A percentile compares a stretch with the other conserved stretches of the same genome.
phyloP scores from a whole-genome alignment of 2,113 vertebrate genomes.

The Fulmarus glacialis region DNA sequence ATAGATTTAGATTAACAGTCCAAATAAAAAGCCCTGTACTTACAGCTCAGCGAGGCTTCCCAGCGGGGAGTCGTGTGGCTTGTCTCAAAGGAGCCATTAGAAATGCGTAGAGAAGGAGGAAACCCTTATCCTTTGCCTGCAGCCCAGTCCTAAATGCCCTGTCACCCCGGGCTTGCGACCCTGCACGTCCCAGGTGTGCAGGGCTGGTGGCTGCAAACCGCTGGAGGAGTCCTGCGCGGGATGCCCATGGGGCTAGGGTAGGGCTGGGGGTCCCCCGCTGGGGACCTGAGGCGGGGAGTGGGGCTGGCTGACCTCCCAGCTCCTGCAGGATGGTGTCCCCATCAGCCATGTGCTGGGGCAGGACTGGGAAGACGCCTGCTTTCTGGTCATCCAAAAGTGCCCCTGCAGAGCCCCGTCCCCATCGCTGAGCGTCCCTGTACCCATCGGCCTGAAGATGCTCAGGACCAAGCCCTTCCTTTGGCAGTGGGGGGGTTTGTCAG shows the following conservation, averaged over 20 bases:
- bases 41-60: conserved; percentile 45
- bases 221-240: not conserved
- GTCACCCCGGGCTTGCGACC: not conserved
- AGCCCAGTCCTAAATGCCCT: not conserved
- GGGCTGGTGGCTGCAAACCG: not conserved
- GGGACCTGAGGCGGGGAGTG: not conserved
- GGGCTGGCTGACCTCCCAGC: not conserved
- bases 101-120: not conserved
- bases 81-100: conserved; percentile 50
- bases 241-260: not conserved
- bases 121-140: not conserved
- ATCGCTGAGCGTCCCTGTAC: not conserved
- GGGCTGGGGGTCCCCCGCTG: not conserved
- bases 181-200: not conserved
- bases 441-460: not conserved
- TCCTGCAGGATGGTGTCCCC: not conserved
- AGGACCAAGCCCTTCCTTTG: not conserved
- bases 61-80: not conserved
- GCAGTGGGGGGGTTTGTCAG: not conserved
- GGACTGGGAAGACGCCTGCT: not conserved
- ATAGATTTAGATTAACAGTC: conserved; percentile 14
- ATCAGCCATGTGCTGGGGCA: not conserved
- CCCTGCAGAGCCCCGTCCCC: not conserved
- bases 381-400: not conserved
- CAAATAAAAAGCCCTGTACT: conserved; percentile 58